phyloP scores from a whole-genome alignment of 2,888 invertebrate genomes.

The Microplitis manilae region DNA sequence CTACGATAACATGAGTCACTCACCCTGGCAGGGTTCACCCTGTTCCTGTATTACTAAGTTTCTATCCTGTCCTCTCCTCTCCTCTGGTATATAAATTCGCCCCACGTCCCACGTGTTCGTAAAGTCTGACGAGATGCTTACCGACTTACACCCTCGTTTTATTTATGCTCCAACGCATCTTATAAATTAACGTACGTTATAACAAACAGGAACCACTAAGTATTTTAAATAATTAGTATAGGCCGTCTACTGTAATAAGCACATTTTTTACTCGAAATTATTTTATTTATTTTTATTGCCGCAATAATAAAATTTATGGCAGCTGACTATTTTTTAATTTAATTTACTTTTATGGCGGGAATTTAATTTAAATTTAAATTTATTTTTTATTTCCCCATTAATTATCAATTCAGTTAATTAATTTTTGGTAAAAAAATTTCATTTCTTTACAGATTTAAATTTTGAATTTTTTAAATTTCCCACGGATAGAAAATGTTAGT shows the following conservation, averaged over 20 bases:
- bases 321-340: no score
- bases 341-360: no score
- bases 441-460: not conserved
- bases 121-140: constrained; percentile 1
- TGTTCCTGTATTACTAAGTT: constrained; percentile 11
- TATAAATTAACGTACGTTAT: constrained; percentile 17
- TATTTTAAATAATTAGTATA: not conserved
- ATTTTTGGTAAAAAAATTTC: no score
- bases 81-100: not conserved
- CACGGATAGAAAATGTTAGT: not conserved
- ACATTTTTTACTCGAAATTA: not conserved
- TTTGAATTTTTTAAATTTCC: not conserved
- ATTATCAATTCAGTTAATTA: no score
- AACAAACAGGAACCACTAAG: constrained; percentile 8
- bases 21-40: constrained; percentile 47
- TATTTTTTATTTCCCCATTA: no score
- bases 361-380: no score
- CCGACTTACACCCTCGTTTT: constrained; percentile 35
- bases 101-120: not conserved
- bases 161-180: constrained; percentile 43
- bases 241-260: not conserved
- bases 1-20: constrained; percentile 69
- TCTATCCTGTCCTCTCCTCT: constrained; percentile 1
- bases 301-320: no score
- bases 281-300: no score